phyloP scores from a whole-genome alignment of 2,113 vertebrate species.

The Psittacula cyanocephala region DNA sequence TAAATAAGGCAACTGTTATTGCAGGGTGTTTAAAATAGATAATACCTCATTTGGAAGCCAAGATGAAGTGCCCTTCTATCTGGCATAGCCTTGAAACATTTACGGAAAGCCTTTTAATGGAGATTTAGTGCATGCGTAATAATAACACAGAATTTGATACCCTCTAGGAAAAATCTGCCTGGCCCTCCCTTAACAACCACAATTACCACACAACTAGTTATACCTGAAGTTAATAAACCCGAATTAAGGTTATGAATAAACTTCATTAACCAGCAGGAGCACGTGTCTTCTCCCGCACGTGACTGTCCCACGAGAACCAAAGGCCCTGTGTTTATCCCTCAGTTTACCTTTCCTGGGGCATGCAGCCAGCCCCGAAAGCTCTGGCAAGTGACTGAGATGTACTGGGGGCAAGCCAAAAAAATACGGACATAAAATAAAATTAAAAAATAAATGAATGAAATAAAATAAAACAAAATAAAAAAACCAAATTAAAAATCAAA shows the following conservation, averaged over 20 bases:
- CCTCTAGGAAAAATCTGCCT: conserved; percentile 9
- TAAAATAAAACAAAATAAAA: background rate
- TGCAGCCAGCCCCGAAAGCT: background rate
- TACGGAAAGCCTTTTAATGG: conserved; percentile 1
- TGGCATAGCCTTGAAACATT: conserved; percentile 26
- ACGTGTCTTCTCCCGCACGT: background rate
- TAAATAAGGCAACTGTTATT: background rate
- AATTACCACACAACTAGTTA: background rate
- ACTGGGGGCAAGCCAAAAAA: background rate
- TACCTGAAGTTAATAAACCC: conserved; percentile 2
- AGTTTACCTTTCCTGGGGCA: background rate
- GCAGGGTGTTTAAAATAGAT: background rate
- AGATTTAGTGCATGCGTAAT: conserved; percentile 8
- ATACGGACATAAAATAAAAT: background rate
- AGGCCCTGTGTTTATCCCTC: background rate
- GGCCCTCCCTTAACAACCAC: background rate
- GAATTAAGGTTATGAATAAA: background rate
- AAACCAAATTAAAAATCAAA: background rate
- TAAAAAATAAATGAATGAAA: background rate
- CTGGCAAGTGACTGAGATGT: background rate
- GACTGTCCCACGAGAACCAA: background rate
- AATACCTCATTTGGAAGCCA: background rate
- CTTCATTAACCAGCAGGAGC: background rate
- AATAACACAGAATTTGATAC: conserved; percentile 9
- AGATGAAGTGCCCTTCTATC: background rate